Evolutionary conservation across 2,797 vertebrate genomes (phyloP).

Genomic region (Apogon talboti): DNA sequence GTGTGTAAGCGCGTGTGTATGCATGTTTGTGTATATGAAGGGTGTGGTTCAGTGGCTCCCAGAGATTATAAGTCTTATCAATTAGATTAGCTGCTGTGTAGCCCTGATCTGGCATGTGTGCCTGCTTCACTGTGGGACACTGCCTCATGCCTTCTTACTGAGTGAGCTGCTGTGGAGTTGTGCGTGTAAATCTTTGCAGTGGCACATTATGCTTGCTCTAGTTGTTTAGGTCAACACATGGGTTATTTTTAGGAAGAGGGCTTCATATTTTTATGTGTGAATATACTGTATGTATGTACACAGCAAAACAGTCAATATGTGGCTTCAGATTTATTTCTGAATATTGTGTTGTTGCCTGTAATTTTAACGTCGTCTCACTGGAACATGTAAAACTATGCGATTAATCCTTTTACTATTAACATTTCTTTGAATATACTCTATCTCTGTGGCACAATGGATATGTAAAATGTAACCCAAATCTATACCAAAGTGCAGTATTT

Average conservation of each 20-base stretch:
- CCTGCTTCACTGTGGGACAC: slow-evolving; percentile 27
- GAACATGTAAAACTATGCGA: neutral
- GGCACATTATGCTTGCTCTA: slow-evolving; percentile 60
- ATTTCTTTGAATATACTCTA: no score
- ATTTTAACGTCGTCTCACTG: neutral
- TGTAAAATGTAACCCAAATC: neutral
- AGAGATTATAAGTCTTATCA: slow-evolving; percentile 69
- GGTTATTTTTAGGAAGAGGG: slow-evolving; percentile 54
- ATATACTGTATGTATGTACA: neutral
- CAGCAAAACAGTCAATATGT: neutral
- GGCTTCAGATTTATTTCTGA: neutral
- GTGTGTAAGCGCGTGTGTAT: slow-evolving; percentile 23
- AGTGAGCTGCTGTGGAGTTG: slow-evolving; percentile 29
- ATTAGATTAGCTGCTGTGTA: slow-evolving; percentile 72
- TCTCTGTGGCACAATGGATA: neutral
- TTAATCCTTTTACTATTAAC: no score
- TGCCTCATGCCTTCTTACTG: slow-evolving; percentile 34
- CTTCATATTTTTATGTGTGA: slow-evolving; percentile 31
- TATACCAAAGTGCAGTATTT: neutral
- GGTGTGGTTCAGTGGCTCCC: slow-evolving; percentile 50
- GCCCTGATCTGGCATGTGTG: slow-evolving; percentile 47
- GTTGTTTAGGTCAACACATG: slow-evolving; percentile 54
- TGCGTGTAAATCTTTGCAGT: slow-evolving; percentile 27
- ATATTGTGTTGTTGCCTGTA: neutral
- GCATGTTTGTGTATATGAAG: slow-evolving; percentile 12